Percentiles rank a stretch among this genome's conserved stretches.
phyloP scores from a whole-genome alignment of 1,140 invertebrate genomes.

The Ctenoplectra terminalis region DNA sequence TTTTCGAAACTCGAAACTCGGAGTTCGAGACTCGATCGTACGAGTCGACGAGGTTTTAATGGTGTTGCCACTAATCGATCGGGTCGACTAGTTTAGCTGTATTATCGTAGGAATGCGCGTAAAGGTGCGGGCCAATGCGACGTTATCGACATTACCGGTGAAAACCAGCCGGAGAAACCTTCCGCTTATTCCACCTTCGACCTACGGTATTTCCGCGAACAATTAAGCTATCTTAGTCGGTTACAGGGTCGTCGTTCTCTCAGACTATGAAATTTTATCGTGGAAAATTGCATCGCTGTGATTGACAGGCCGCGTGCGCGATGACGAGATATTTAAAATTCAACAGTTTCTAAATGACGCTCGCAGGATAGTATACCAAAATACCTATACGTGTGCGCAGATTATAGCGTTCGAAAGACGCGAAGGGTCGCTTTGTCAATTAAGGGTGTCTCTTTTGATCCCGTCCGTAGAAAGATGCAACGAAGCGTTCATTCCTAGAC shows the following conservation, averaged over 20 bases:
- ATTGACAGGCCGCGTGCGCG: background rate
- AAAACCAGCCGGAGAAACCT: constrained; percentile 69
- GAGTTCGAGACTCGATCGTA: background rate
- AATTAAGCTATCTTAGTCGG: background rate
- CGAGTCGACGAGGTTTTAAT: constrained; percentile 23
- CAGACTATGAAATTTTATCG: background rate
- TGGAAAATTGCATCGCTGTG: background rate
- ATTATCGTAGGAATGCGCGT: constrained; percentile 61
- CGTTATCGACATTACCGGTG: constrained; percentile 27
- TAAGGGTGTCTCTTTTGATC: background rate
- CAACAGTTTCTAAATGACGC: too few species aligned
- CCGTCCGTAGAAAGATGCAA: background rate
- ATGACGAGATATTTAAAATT: too few species aligned
- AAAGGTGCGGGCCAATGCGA: constrained; percentile 46
- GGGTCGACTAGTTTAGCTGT: constrained; percentile 25
- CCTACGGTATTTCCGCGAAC: constrained; percentile 30
- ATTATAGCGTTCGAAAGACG: constrained; percentile 31
- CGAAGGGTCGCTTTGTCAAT: constrained; percentile 7
- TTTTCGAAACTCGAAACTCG: background rate
- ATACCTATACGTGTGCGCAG: too few species aligned
- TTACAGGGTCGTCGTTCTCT: background rate
- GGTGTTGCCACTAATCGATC: constrained; percentile 54
- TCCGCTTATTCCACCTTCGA: constrained; percentile 53
- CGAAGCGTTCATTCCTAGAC: background rate
- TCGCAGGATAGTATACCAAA: too few species aligned